A percentile compares a stretch with the other conserved stretches of the same genome.
Evolutionary conservation across 2,113 vertebrate genomes (phyloP).

Genomic region (Calidris pugnax): DNA sequence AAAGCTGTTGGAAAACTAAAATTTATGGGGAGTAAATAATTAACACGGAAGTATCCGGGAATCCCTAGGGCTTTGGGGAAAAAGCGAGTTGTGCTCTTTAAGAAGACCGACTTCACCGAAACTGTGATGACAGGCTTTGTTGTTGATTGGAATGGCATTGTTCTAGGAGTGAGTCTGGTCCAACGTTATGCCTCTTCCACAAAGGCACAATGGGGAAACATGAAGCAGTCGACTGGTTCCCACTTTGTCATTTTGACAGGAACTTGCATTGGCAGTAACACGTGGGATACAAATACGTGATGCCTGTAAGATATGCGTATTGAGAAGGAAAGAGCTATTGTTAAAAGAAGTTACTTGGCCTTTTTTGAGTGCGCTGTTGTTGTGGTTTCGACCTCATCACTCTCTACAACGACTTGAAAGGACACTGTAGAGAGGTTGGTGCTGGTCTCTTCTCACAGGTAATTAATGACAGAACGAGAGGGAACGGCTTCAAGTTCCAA

Average conservation of each 20-base stretch:
- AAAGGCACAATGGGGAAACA: not conserved
- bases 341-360: not conserved
- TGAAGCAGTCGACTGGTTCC: not conserved
- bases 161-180: not conserved
- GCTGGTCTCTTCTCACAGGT: no score
- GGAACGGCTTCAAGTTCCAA: no score
- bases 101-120: not conserved
- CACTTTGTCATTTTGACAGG: not conserved
- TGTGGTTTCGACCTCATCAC: no score
- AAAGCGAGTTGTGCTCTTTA: not conserved
- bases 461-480: no score
- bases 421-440: no score
- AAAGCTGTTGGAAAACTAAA: not conserved
- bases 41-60: not conserved
- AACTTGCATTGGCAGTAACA: not conserved
- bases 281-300: not conserved
- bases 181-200: not conserved
- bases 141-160: not conserved
- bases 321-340: not conserved
- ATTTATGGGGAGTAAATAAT: not conserved
- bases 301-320: rapidly evolving
- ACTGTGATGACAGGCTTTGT: not conserved
- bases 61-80: not conserved
- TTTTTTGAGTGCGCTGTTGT: not conserved
- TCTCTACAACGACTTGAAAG: no score